A percentile compares a stretch with the other conserved stretches of the same genome.
Evolutionary conservation across 2,797 vertebrate species (phyloP).

Genomic region (Sebastiscus tertius): DNA sequence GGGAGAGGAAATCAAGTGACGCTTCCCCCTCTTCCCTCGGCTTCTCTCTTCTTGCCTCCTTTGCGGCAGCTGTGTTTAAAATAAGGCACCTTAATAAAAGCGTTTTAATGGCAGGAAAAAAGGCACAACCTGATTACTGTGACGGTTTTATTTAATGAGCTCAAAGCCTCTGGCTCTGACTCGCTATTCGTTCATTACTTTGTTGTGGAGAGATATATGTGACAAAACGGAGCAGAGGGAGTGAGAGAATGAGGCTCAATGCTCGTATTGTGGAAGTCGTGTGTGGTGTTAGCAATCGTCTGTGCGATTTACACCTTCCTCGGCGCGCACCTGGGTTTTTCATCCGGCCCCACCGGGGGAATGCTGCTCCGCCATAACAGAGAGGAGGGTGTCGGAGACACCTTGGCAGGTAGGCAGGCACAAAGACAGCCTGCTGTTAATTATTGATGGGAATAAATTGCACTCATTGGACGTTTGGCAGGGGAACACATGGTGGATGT

Average conservation of each 20-base stretch:
- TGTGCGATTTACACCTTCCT: slow-evolving; percentile 59
- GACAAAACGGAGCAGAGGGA: slow-evolving; percentile 62
- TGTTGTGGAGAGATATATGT: slow-evolving; percentile 69
- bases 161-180: slow-evolving; percentile 72
- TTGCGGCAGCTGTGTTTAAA: slow-evolving; percentile 69
- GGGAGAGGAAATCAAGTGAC: slow-evolving; percentile 56
- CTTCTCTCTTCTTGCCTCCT: slow-evolving; percentile 35
- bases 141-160: slow-evolving; percentile 80
- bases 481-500: slow-evolving; percentile 45
- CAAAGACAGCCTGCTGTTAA: slow-evolving; percentile 61
- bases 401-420: slow-evolving; percentile 61
- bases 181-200: slow-evolving; percentile 70
- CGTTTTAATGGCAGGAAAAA: slow-evolving; percentile 62
- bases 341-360: slow-evolving; percentile 7
- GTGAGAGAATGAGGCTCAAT: slow-evolving; percentile 28
- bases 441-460: slow-evolving; percentile 74
- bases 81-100: slow-evolving; percentile 67
- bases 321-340: slow-evolving; percentile 45
- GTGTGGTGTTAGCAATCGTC: slow-evolving; percentile 33
- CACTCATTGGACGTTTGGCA: slow-evolving; percentile 58
- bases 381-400: slow-evolving; percentile 46
- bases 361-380: slow-evolving; percentile 12
- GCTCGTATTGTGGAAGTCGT: slow-evolving; percentile 39
- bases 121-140: slow-evolving; percentile 73
- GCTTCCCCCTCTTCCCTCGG: slow-evolving; percentile 23